phyloP scores from a whole-genome alignment of 2,797 vertebrate species.

The Thaleichthys pacificus region DNA sequence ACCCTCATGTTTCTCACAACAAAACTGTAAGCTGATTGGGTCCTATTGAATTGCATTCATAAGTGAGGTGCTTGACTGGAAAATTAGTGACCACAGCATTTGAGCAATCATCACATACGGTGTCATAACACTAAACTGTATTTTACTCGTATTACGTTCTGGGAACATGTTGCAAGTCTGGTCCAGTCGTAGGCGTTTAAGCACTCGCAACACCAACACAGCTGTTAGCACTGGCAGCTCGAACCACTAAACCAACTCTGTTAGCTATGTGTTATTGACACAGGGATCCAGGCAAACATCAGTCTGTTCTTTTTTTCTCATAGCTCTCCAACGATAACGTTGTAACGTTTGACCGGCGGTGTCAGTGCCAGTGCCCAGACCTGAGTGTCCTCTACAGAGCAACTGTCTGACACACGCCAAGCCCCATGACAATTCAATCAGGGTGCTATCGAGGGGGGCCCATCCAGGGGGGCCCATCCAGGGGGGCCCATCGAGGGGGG shows the following conservation, averaged over 20 bases:
- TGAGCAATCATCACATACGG: background rate
- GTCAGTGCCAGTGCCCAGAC: conserved; percentile 2
- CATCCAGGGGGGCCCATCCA: too few species aligned
- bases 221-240: background rate
- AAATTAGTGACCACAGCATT: background rate
- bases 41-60: background rate
- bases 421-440: conserved; percentile 12
- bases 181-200: too few species aligned
- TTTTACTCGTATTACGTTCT: too few species aligned
- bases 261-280: background rate
- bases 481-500: too few species aligned
- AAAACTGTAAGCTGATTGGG: background rate
- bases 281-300: background rate
- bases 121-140: background rate
- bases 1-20: background rate
- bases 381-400: background rate
- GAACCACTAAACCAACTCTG: background rate
- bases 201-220: background rate
- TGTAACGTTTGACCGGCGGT: background rate
- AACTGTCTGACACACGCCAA: conserved; percentile 8
- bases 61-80: background rate
- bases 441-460: background rate
- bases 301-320: background rate
- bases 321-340: background rate
- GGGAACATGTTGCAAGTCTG: too few species aligned